Conservation (phyloP, 2,888 invertebrate species). For the Enoplolaimus lenunculus region DNA sequence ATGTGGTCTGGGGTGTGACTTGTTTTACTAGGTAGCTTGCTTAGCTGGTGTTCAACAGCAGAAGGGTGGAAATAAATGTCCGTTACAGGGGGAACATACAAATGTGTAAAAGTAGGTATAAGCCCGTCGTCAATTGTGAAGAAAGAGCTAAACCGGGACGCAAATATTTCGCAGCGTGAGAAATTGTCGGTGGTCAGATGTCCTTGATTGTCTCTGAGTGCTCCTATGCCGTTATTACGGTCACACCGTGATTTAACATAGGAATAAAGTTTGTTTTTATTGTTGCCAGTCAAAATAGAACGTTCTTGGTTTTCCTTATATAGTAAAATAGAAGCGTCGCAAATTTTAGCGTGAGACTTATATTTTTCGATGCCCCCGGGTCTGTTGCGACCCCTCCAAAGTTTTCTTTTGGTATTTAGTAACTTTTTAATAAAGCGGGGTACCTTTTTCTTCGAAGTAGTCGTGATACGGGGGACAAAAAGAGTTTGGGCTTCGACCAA, state of each 20-base stretch:
- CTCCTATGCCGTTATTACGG: neutral
- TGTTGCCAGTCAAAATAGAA: neutral
- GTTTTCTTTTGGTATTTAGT: neutral
- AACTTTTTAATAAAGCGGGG: too few relatives aligned
- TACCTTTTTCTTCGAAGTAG: too few relatives aligned
- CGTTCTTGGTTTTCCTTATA: neutral
- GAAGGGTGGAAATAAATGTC: neutral
- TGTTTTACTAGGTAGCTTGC: neutral
- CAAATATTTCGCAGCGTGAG: neutral
- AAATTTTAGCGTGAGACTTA: neutral
- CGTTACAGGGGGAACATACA: neutral
- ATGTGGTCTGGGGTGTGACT: constrained; percentile 1
- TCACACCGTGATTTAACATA: neutral
- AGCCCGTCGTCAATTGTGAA: neutral
- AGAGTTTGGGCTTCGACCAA: neutral
- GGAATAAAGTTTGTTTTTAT: neutral
- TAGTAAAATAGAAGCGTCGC: neutral
- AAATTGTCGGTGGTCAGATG: neutral
- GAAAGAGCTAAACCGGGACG: neutral
- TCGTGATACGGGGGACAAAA: too few relatives aligned
- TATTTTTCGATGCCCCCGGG: neutral
- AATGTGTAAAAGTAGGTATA: neutral
- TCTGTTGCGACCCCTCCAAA: neutral
- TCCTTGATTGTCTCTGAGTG: neutral
- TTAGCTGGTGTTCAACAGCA: neutral